Evolutionary conservation across 2,113 vertebrate species (phyloP).

Genomic region (Peromyscus californicus): DNA sequence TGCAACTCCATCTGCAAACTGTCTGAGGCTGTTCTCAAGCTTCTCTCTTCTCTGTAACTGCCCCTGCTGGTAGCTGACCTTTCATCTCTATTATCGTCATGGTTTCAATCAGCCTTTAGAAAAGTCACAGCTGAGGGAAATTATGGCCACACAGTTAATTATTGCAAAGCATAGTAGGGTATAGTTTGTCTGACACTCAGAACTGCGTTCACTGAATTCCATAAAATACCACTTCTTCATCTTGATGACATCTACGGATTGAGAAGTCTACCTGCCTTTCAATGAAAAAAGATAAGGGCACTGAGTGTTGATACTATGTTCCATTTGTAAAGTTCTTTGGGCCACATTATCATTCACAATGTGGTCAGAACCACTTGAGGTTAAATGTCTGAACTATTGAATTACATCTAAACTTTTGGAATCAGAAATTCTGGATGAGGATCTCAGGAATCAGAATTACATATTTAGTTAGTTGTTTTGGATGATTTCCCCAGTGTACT

Average conservation of each 20-base stretch:
- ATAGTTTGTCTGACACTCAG: neutral
- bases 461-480: neutral
- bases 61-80: too few species aligned
- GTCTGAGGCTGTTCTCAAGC: fast-evolving
- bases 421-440: neutral
- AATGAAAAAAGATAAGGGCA: neutral
- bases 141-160: neutral
- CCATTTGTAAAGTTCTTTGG: neutral
- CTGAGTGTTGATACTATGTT: too few species aligned
- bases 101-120: neutral
- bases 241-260: neutral
- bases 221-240: neutral
- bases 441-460: neutral
- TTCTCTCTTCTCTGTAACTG: fast-evolving
- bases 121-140: neutral
- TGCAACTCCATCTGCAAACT: too few species aligned
- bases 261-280: neutral
- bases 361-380: neutral
- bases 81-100: neutral
- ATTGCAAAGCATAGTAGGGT: neutral
- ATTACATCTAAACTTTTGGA: neutral
- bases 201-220: neutral
- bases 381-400: neutral
- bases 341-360: neutral
- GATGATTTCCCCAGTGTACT: neutral